Evolutionary conservation across 1,140 invertebrate species (phyloP).

Genomic region (Drosophila carrolli): DNA sequence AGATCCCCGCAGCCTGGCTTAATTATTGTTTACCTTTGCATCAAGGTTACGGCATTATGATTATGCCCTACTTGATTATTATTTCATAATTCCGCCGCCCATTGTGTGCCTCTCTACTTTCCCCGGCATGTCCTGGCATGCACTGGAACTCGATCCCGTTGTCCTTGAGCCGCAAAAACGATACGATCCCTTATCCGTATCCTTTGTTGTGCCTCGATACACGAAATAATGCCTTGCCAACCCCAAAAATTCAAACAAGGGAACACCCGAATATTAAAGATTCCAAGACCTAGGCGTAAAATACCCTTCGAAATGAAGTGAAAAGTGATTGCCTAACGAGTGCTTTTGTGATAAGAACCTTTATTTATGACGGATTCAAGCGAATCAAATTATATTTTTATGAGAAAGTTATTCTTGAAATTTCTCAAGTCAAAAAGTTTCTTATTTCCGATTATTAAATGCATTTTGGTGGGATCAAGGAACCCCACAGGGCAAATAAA

Average conservation of each 20-base stretch:
- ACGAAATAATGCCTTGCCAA: constrained; percentile 42
- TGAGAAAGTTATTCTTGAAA: constrained; percentile 10
- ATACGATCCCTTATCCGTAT: constrained; percentile 60
- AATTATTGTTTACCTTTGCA: constrained; percentile 77
- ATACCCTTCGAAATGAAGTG: constrained; percentile 29
- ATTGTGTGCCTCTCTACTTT: constrained; percentile 55
- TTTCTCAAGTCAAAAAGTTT: constrained; percentile 23
- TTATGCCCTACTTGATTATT: constrained; percentile 74
- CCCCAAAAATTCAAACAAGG: constrained; percentile 56
- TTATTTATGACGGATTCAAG: constrained; percentile 2
- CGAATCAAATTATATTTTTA: constrained; percentile 20
- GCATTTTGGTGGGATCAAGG: not conserved
- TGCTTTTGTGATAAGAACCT: constrained; percentile 18
- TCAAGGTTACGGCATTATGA: constrained; percentile 77
- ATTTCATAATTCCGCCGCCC: constrained; percentile 67
- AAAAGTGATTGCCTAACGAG: constrained; percentile 39
- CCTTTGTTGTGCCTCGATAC: constrained; percentile 36
- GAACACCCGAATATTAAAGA: constrained; percentile 25
- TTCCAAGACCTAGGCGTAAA: constrained; percentile 14
- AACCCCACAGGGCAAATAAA: not conserved
- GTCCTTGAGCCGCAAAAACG: constrained; percentile 61
- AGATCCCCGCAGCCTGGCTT: constrained; percentile 35
- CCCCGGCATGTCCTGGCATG: constrained; percentile 61
- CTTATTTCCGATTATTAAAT: not conserved
- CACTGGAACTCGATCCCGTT: constrained; percentile 45